A percentile compares a stretch with the other conserved stretches of the same genome.
Evolutionary conservation across 2,888 invertebrate species (phyloP).

Genomic region (Hymenopus coronatus): DNA sequence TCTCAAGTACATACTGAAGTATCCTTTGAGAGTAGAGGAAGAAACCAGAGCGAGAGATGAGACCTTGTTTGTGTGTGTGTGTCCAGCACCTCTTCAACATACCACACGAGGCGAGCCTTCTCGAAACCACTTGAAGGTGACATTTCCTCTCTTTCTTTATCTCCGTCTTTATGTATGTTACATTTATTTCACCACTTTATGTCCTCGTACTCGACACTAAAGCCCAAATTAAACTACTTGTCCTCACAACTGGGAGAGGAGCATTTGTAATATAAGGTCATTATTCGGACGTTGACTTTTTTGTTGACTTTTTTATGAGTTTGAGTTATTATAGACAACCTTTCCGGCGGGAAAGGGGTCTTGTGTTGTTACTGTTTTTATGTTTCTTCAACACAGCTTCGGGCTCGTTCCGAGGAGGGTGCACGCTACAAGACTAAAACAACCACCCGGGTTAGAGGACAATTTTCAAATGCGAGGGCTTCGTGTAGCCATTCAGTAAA

Average conservation of each 20-base stretch:
- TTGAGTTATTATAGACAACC: not conserved
- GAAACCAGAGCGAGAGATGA: not conserved
- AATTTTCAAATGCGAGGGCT: not conserved
- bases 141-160: not conserved
- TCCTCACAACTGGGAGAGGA: not conserved
- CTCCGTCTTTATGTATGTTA: not conserved
- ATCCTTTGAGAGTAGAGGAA: not conserved
- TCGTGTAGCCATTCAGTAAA: not conserved
- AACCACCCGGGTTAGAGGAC: not conserved
- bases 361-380: not conserved
- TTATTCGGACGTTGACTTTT: not conserved
- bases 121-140: not conserved
- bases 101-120: not conserved
- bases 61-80: not conserved
- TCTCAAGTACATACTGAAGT: not conserved
- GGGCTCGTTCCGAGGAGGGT: no score
- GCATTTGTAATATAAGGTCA: not conserved
- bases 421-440: not conserved
- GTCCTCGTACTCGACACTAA: not conserved
- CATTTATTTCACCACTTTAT: not conserved
- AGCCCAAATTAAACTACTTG: not conserved
- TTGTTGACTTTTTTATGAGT: not conserved
- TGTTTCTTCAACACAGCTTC: not conserved
- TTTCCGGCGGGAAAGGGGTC: not conserved
- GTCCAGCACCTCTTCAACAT: not conserved